Evolutionary conservation across 2,113 vertebrate species (phyloP).

Genomic region (Pedetes capensis): DNA sequence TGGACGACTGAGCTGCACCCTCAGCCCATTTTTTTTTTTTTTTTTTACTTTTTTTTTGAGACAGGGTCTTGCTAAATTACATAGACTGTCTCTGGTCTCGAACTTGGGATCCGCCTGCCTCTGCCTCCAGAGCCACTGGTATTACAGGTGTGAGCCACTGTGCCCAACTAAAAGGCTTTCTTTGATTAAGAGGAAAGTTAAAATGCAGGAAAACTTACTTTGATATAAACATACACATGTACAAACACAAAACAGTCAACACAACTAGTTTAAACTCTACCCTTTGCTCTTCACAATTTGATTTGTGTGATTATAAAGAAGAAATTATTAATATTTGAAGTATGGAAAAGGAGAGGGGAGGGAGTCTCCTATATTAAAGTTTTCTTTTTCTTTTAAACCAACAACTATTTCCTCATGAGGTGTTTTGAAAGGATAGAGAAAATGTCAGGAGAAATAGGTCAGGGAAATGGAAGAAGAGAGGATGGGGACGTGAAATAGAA

Average conservation of each 20-base stretch:
- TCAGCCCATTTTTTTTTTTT: no score
- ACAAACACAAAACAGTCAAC: no score
- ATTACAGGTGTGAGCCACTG: no score
- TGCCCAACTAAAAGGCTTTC: no score
- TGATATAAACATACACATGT: background rate
- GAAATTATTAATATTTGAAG: background rate
- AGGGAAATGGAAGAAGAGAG: no score
- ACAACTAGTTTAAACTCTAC: background rate
- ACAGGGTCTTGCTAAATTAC: no score
- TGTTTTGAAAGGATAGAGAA: background rate
- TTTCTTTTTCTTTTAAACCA: background rate
- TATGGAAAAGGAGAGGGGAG: background rate
- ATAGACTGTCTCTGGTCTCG: no score
- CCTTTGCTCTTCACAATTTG: background rate
- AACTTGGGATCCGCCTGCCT: no score
- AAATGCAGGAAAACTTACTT: background rate
- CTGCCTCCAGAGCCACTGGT: no score
- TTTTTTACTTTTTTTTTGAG: no score
- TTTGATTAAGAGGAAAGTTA: background rate
- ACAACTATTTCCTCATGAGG: background rate
- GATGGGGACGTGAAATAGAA: no score
- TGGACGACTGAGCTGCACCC: no score
- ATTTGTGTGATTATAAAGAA: background rate
- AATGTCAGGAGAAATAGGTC: background rate
- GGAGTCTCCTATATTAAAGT: background rate